These are phyloP conservation scores for Machaerirhynchus nigripectus DNA, from an alignment of 2,113 vertebrate genomes.

Conservation along the genomic window DNA sequence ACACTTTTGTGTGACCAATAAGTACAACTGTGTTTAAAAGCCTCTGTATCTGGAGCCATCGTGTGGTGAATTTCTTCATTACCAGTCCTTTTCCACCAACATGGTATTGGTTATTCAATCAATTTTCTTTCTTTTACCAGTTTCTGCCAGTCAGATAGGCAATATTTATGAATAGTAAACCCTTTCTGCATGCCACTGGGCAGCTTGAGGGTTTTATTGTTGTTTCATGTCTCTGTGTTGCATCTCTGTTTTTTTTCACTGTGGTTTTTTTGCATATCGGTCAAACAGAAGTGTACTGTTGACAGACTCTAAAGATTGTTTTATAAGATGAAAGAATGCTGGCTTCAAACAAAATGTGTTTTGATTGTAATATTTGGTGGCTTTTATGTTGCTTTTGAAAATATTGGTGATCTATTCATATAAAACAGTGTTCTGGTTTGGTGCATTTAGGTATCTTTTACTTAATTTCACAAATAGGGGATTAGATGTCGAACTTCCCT, in stretches of 20 bases:
- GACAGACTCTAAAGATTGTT: neutral
- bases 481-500: neutral
- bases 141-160: neutral
- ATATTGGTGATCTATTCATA: neutral
- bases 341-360: neutral
- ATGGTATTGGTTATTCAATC: accelerated
- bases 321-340: neutral
- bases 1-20: neutral
- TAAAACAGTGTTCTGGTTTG: neutral
- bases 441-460: neutral
- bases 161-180: neutral
- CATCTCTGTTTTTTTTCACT: neutral
- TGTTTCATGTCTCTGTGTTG: neutral
- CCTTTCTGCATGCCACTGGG: neutral
- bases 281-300: neutral
- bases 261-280: neutral
- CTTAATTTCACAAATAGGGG: neutral
- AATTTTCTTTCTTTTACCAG: neutral
- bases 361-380: neutral
- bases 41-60: neutral
- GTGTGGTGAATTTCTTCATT: neutral
- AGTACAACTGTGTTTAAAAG: neutral
- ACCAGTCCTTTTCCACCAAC: neutral
- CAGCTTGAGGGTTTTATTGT: neutral
- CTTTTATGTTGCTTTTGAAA: neutral